These are phyloP conservation scores for Malurus leucopterus DNA, from an alignment of 2,797 vertebrate species.

Conservation along the genomic window DNA sequence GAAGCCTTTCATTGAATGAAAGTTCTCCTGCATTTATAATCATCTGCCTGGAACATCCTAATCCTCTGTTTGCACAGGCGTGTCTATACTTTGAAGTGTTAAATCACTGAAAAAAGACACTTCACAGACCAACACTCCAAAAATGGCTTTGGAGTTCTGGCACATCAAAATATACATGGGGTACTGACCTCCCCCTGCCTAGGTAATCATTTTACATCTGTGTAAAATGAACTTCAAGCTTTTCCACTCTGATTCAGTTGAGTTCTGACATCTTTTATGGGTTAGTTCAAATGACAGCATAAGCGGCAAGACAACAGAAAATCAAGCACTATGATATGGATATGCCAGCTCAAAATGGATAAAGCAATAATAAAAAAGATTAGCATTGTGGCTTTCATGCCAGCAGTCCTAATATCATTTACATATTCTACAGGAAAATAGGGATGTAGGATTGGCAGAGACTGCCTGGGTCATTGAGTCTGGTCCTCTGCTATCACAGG, in stretches of 20 bases:
- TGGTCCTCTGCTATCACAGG: not conserved
- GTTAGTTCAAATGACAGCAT: not conserved
- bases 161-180: not conserved
- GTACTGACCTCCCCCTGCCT: not conserved
- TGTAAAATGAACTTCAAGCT: not conserved
- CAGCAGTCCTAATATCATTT: not conserved
- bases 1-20: not conserved
- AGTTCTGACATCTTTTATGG: not conserved
- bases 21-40: not conserved
- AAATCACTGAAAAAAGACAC: not conserved
- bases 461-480: not conserved
- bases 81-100: not conserved
- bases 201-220: not conserved
- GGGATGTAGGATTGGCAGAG: not conserved
- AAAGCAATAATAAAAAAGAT: constrained; percentile 37
- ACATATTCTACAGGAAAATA: not conserved
- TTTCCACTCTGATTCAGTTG: not conserved
- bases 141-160: not conserved
- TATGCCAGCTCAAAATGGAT: constrained; percentile 16
- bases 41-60: not conserved
- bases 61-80: not conserved
- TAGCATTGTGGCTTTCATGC: not conserved
- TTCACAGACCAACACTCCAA: not conserved
- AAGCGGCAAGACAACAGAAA: not conserved
- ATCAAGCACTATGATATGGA: not conserved